phyloP scores from a whole-genome alignment of 2,113 vertebrate species.

The Pelobates fuscus region DNA sequence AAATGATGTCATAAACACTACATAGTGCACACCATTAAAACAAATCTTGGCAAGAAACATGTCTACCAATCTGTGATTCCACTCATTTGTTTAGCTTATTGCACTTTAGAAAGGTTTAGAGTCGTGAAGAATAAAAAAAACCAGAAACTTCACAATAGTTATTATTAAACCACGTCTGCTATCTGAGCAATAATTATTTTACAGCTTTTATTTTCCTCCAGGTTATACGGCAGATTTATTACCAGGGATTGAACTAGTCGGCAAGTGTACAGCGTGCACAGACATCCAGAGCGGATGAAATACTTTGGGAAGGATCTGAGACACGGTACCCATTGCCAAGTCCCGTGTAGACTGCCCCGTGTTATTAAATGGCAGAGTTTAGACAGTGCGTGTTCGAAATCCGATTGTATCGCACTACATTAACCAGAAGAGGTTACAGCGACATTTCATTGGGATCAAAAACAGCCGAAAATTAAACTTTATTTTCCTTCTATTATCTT shows the following conservation, averaged over 20 bases:
- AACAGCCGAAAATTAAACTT: neutral
- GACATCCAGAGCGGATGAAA: constrained; percentile 42
- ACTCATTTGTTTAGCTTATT: constrained; percentile 2
- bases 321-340: constrained; percentile 4
- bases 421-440: constrained; percentile 3
- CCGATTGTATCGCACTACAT: neutral
- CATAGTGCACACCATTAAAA: no score
- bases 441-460: neutral
- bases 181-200: constrained; percentile 17
- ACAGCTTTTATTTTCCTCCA: constrained; percentile 1
- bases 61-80: neutral
- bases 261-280: constrained; percentile 37
- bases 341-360: neutral
- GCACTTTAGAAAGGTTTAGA: neutral
- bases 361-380: constrained; percentile 1
- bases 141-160: no score
- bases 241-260: constrained; percentile 3
- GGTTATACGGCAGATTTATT: constrained; percentile 9
- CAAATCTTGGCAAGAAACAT: no score
- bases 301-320: neutral
- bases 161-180: constrained; percentile 14
- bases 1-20: no score
- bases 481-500: neutral
- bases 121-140: neutral
- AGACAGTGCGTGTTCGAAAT: neutral